A percentile compares a stretch with the other conserved stretches of the same genome.
Evolutionary conservation across 2,888 invertebrate species (phyloP).

Genomic region (Exephanes ischioxanthus): DNA sequence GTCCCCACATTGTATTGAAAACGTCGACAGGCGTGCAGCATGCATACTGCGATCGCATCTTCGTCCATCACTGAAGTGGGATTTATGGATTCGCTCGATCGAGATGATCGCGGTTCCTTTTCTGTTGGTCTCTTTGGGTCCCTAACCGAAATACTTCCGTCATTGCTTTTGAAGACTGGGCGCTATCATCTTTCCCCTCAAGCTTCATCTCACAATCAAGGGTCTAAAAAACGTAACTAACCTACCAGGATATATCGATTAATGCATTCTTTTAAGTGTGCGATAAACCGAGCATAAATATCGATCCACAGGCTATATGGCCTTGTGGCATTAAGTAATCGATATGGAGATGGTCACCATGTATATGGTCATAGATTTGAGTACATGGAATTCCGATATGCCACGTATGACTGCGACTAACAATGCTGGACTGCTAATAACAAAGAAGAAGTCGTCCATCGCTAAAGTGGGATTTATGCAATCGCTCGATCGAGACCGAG

Average conservation of each 20-base stretch:
- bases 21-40: not conserved
- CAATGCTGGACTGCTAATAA: constrained; percentile 56
- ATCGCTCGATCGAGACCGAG: too few species aligned
- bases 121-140: not conserved
- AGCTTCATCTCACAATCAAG: constrained; percentile 12
- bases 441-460: too few species aligned
- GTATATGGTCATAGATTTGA: constrained; percentile 19
- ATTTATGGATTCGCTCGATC: constrained; percentile 24
- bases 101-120: constrained; percentile 23
- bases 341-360: not conserved
- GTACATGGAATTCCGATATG: constrained; percentile 38
- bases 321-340: too few species aligned
- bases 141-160: not conserved
- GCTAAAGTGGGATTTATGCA: too few species aligned
- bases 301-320: too few species aligned
- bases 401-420: constrained; percentile 61
- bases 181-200: not conserved
- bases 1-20: not conserved
- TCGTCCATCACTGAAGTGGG: not conserved
- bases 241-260: constrained; percentile 10
- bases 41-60: not conserved
- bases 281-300: constrained; percentile 47
- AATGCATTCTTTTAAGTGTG: constrained; percentile 34
- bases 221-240: too few species aligned
- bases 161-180: not conserved